phyloP scores from a whole-genome alignment of 2,888 invertebrate species.

The Lacanobia oleracea region DNA sequence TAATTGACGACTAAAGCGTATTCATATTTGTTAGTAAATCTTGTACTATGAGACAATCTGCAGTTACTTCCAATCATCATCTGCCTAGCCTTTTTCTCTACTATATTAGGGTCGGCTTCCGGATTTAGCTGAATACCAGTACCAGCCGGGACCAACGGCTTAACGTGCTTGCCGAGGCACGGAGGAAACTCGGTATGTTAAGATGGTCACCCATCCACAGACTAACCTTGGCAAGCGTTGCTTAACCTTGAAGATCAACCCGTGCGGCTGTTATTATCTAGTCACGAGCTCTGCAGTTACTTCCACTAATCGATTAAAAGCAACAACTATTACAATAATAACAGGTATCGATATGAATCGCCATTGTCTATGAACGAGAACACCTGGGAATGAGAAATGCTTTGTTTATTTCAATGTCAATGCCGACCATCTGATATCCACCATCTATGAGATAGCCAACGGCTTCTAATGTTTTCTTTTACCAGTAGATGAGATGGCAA shows the following conservation, averaged over 20 bases:
- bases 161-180: too few relatives aligned
- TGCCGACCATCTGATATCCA: conserved; percentile 24
- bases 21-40: background rate
- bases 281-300: too few relatives aligned
- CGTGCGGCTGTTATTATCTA: too few relatives aligned
- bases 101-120: too few relatives aligned
- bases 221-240: too few relatives aligned
- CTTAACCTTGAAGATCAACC: too few relatives aligned
- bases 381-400: conserved; percentile 46
- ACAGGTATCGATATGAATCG: conserved; percentile 26
- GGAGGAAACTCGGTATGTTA: too few relatives aligned
- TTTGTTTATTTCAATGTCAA: conserved; percentile 51
- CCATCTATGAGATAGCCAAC: background rate
- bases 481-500: background rate
- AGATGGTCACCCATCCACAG: too few relatives aligned
- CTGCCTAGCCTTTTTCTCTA: too few relatives aligned
- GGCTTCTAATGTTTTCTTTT: background rate
- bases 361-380: conserved; percentile 18
- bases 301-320: conserved; percentile 8
- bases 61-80: background rate
- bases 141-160: too few relatives aligned
- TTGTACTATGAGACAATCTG: background rate
- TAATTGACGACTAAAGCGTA: background rate
- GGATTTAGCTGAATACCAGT: too few relatives aligned
- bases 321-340: conserved; percentile 5